Evolutionary conservation across 2,888 invertebrate genomes (phyloP).

Genomic region (Plagodis pulveraria): DNA sequence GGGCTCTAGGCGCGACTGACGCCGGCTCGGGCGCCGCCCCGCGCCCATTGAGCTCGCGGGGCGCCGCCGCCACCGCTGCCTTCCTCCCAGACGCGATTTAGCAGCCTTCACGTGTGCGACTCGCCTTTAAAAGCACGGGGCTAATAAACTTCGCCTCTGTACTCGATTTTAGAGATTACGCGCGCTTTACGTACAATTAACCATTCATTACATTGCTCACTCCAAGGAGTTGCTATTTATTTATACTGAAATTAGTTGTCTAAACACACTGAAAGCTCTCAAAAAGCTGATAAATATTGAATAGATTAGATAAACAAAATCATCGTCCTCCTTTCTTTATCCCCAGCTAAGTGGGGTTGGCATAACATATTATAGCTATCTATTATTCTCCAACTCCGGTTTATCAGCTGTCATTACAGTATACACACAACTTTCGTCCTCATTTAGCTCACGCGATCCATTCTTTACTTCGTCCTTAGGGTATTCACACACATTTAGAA

Average conservation of each 20-base stretch:
- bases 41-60: conserved; percentile 69
- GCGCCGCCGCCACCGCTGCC: conserved; percentile 54
- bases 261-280: conserved; percentile 10
- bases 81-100: conserved; percentile 72
- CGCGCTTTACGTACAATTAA: conserved; percentile 43
- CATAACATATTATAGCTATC: too few relatives aligned
- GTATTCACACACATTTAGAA: too few relatives aligned
- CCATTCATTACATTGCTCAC: conserved; percentile 27
- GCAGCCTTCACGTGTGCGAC: conserved; percentile 75
- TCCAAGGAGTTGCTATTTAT: conserved; percentile 14
- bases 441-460: too few relatives aligned
- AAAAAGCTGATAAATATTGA: not conserved
- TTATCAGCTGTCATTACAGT: too few relatives aligned
- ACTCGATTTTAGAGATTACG: conserved; percentile 61
- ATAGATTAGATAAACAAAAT: not conserved
- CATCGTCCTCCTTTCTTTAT: too few relatives aligned
- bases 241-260: conserved; percentile 14
- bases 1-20: conserved; percentile 80
- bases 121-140: conserved; percentile 53
- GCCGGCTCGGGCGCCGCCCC: conserved; percentile 74
- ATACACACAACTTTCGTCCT: too few relatives aligned
- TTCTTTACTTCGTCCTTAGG: too few relatives aligned
- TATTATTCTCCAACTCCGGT: too few relatives aligned
- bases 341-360: too few relatives aligned
- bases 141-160: conserved; percentile 71